Percentiles rank a stretch among this genome's conserved stretches.
phyloP scores from a whole-genome alignment of 1,140 invertebrate species.

The Sitophilus oryzae region DNA sequence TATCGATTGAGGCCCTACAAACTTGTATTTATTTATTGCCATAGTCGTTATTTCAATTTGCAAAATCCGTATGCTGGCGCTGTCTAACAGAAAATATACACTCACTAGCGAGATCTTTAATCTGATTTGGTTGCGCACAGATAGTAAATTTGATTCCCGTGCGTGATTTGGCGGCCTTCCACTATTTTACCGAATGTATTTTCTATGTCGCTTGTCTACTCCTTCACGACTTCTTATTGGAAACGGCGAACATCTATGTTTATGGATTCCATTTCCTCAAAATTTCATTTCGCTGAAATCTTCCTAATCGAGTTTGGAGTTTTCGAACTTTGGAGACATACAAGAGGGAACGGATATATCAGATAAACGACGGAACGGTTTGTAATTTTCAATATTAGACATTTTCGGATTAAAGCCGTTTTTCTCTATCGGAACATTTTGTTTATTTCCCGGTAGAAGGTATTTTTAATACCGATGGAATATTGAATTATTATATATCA shows the following conservation, averaged over 20 bases:
- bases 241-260: slow-evolving; percentile 6
- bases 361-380: too few relatives aligned
- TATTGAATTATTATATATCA: too few relatives aligned
- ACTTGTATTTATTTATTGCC: neutral
- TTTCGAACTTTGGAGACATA: slow-evolving; percentile 12
- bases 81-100: neutral
- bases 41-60: neutral
- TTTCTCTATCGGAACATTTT: too few relatives aligned
- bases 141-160: slow-evolving; percentile 15
- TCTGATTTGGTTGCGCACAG: slow-evolving; percentile 5
- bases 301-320: slow-evolving; percentile 17
- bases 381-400: too few relatives aligned
- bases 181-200: slow-evolving; percentile 4
- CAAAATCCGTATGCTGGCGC: neutral
- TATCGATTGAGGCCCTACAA: too few relatives aligned
- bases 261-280: slow-evolving; percentile 15
- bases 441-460: too few relatives aligned
- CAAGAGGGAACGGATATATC: too few relatives aligned
- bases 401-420: too few relatives aligned
- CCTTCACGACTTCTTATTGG: slow-evolving; percentile 2
- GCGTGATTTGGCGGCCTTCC: slow-evolving; percentile 8
- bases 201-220: slow-evolving; percentile 6
- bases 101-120: neutral
- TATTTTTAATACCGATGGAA: too few relatives aligned
- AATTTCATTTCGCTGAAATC: slow-evolving; percentile 19